These are phyloP conservation scores for Heteromurus nitidus DNA, from an alignment of 2,888 invertebrate species.

Conservation along the genomic window DNA sequence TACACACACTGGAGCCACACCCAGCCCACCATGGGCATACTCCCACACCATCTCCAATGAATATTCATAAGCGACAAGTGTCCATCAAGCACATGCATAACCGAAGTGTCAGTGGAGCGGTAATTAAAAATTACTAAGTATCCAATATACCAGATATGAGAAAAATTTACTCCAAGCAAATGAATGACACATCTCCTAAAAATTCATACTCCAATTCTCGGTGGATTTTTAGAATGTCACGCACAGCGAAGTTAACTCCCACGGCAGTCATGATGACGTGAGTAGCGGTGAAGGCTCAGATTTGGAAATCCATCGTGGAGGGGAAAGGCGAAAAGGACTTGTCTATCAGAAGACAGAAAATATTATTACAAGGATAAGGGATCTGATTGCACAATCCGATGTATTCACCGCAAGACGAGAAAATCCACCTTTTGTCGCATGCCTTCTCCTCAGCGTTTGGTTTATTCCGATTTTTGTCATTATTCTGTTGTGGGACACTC, in stretches of 20 bases:
- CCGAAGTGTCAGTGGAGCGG: background rate
- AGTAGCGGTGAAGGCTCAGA: constrained; percentile 39
- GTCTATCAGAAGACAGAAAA: constrained; percentile 56
- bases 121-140: background rate
- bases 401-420: constrained; percentile 47
- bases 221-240: background rate
- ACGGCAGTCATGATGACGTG: constrained; percentile 28
- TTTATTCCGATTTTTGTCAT: constrained; percentile 58
- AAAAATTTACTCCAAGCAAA: no score
- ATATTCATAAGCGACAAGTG: no score
- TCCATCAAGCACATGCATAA: no score
- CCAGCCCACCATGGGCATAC: no score
- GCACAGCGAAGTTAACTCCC: background rate
- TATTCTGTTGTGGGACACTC: constrained; percentile 64
- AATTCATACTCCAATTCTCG: background rate
- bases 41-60: no score
- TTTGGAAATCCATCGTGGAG: background rate
- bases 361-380: constrained; percentile 44
- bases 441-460: constrained; percentile 38
- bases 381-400: constrained; percentile 54
- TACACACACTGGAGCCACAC: constrained; percentile 1
- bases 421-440: constrained; percentile 39
- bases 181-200: no score
- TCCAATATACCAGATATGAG: no score
- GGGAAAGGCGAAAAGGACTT: constrained; percentile 29